These are phyloP conservation scores for Rhabdomys pumilio DNA, from an alignment of 2,797 vertebrate species.

Conservation along the genomic window DNA sequence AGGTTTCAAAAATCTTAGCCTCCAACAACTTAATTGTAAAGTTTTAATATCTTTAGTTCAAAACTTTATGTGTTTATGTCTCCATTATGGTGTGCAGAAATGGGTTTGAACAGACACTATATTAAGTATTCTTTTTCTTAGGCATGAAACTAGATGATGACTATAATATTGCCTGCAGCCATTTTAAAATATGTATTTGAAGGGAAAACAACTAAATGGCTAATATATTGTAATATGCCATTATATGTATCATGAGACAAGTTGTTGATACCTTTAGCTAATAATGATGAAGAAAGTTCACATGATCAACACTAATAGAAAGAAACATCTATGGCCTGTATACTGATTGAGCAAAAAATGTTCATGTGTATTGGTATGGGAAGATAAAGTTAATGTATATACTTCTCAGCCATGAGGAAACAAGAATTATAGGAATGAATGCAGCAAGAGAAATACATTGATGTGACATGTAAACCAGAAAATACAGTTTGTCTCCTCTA, in stretches of 20 bases:
- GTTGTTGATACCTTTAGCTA: constrained; percentile 24
- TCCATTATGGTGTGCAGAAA: not conserved
- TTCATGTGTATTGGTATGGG: not conserved
- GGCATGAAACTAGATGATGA: not conserved
- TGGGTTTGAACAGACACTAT: not conserved
- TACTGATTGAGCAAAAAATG: constrained; percentile 60
- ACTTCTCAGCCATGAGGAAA: not conserved
- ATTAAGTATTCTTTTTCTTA: constrained; percentile 24
- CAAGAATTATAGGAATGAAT: not conserved
- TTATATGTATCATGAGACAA: not conserved
- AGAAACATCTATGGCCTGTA: not conserved
- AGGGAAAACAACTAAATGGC: not conserved
- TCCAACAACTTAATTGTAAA: constrained; percentile 33
- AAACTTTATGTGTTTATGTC: not conserved
- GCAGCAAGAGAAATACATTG: not conserved
- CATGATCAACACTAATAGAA: not conserved
- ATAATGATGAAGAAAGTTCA: not conserved
- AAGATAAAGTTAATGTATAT: not conserved
- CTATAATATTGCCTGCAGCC: not conserved
- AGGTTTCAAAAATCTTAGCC: not conserved
- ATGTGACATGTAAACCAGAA: not conserved
- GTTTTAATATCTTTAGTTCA: constrained; percentile 8
- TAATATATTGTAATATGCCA: not conserved
- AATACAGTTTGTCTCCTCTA: not conserved
- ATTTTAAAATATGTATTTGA: constrained; percentile 37